Conservation (phyloP, 2,888 invertebrate genomes). For the Plagiodera versicolora region DNA sequence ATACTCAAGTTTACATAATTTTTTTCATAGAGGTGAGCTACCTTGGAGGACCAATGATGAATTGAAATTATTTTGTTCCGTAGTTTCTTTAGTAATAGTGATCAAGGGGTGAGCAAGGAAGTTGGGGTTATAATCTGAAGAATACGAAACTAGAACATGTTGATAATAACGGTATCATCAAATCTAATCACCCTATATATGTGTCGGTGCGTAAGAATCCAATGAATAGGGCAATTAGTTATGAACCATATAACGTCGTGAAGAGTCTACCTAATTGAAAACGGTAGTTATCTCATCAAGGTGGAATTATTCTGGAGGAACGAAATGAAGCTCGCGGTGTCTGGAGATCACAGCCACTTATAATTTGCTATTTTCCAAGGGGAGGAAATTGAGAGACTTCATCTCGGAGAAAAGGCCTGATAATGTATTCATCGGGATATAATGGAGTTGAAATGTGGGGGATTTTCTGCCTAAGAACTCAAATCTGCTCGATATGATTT, state of each 20-base stretch:
- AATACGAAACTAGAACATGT: not conserved
- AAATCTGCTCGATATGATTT: not conserved
- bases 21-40: no score
- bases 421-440: not conserved
- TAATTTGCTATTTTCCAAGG: constrained; percentile 46
- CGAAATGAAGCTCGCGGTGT: constrained; percentile 30
- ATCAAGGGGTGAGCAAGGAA: no score
- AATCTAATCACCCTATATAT: not conserved
- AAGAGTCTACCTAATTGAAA: constrained; percentile 49
- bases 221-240: constrained; percentile 46
- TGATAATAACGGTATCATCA: not conserved
- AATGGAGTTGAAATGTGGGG: not conserved
- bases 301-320: constrained; percentile 46
- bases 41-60: no score
- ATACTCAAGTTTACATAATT: no score
- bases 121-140: no score
- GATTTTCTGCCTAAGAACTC: not conserved
- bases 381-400: not conserved
- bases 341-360: constrained; percentile 38
- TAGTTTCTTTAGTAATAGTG: no score
- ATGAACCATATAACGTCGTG: constrained; percentile 47
- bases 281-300: constrained; percentile 51
- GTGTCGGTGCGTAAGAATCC: constrained; percentile 17
- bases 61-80: no score
- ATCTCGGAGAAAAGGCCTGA: not conserved